Conservation (phyloP, 1,140 invertebrate genomes). For the Conopomorpha cramerella region DNA sequence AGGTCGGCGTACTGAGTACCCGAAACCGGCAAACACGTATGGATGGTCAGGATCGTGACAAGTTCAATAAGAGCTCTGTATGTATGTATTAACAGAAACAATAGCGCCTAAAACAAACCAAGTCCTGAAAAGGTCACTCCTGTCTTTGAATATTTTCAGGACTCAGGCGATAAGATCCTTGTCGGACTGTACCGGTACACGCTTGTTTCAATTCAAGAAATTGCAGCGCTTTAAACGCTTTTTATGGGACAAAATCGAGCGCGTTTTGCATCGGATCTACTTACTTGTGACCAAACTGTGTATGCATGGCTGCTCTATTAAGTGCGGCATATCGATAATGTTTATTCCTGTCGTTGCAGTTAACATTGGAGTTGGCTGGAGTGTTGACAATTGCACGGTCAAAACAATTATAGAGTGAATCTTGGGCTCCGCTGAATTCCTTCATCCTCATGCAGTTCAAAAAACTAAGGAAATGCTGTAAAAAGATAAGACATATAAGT, state of each 20-base stretch:
- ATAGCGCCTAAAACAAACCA: no score
- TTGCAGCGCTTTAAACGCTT: constrained; percentile 11
- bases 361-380: constrained; percentile 29
- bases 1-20: no score
- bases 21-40: no score
- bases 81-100: no score
- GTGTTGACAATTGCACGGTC: constrained; percentile 69
- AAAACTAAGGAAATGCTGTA: constrained; percentile 90
- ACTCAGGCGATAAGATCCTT: no score
- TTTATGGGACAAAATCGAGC: neutral
- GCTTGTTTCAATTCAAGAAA: no score
- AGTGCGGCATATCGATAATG: constrained; percentile 86
- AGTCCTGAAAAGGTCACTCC: no score
- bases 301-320: constrained; percentile 86
- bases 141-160: no score
- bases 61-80: no score
- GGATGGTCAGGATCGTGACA: no score
- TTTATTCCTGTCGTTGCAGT: constrained; percentile 69
- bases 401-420: constrained; percentile 85
- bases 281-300: constrained; percentile 84
- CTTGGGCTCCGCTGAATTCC: constrained; percentile 84
- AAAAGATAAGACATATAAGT: no score
- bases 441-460: constrained; percentile 85
- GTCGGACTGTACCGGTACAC: no score
- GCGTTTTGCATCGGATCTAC: constrained; percentile 9